Base-by-base conservation (phyloP, 2,888 invertebrate genomes). In the Syrphus vitripennis region DNA sequence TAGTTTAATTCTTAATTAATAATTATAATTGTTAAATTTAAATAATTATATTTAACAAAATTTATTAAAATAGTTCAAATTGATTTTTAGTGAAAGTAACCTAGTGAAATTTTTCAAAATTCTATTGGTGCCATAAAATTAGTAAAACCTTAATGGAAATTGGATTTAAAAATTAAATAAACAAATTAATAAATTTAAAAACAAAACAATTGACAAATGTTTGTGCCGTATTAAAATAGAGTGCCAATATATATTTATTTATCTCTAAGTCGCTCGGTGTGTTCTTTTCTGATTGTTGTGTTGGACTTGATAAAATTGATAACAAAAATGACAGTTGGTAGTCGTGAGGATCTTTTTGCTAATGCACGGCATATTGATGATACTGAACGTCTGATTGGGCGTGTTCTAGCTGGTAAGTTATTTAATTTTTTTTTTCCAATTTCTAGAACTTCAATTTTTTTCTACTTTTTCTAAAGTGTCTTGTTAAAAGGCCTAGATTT, bases 331-430 rank as follows among this genome's bases (percentile, higher is more conserved):
- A 92, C 92, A 53, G 91, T 92, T 88, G 92, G 92, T 65, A 91
- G 91, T 86, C 90, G 92, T 37, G 92, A 92, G 88, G 91, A 92
- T 89, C 89, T 92, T 26, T 92, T 92, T 89, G 91, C 91, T 48
- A 91, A 89, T 87, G 91, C 91, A 79, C 90, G 90, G 70, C 89
- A 90, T 67, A 91, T 92, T 48, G 91, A 91, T 81, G 92, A 91
- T 89, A 92, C 92, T 37, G 92, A 92, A 87, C 91, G 92, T 86
- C 89, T 92, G 69, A 92, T 92, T 87, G 92, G 91, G 63, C 89
- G 92, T 67, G 92, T 92, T 42, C 84, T 92, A 87, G 92, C 92
- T 89, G 92, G 92, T 92, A 88, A 91, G 91, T 63, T 37, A 26
- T 19, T 21, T 91, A 2, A 2, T 19, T 19, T 31, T 3, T 19